phyloP scores from a whole-genome alignment of 2,888 invertebrate species.

The Dromius quadrimaculatus region DNA sequence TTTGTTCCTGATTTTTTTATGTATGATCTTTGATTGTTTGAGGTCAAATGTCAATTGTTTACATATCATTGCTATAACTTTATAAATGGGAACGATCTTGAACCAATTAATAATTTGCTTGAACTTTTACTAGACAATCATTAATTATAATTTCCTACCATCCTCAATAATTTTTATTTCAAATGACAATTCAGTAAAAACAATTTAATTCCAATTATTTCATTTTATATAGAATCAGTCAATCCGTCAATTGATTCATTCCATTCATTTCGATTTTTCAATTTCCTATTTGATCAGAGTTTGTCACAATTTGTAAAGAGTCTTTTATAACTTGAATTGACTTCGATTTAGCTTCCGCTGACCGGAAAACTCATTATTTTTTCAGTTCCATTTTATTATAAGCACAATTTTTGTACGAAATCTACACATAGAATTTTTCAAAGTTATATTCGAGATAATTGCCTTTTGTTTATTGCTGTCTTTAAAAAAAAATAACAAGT shows the following conservation, averaged over 20 bases:
- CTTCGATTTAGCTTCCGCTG: neutral
- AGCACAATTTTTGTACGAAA: too few relatives aligned
- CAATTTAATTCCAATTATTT: too few relatives aligned
- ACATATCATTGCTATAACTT: too few relatives aligned
- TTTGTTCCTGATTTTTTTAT: neutral
- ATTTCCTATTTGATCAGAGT: neutral
- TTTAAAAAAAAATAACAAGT: too few relatives aligned
- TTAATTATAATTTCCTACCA: neutral
- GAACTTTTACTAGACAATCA: slow-evolving; percentile 6
- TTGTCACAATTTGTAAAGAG: neutral
- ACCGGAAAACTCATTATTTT: slow-evolving; percentile 39
- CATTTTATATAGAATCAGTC: neutral
- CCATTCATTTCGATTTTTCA: slow-evolving; percentile 11
- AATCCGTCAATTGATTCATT: neutral
- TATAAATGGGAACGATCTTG: neutral
- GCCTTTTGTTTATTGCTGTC: too few relatives aligned
- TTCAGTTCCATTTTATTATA: slow-evolving; percentile 58
- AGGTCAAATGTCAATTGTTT: slow-evolving; percentile 5
- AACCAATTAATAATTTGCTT: slow-evolving; percentile 17
- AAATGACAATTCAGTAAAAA: too few relatives aligned
- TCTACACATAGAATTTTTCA: too few relatives aligned
- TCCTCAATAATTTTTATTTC: too few relatives aligned
- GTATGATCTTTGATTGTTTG: neutral
- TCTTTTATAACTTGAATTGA: neutral
- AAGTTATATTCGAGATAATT: too few relatives aligned